Conservation (phyloP, 92 coral and sea anemone genomes). For the Porites lobata region DNA sequence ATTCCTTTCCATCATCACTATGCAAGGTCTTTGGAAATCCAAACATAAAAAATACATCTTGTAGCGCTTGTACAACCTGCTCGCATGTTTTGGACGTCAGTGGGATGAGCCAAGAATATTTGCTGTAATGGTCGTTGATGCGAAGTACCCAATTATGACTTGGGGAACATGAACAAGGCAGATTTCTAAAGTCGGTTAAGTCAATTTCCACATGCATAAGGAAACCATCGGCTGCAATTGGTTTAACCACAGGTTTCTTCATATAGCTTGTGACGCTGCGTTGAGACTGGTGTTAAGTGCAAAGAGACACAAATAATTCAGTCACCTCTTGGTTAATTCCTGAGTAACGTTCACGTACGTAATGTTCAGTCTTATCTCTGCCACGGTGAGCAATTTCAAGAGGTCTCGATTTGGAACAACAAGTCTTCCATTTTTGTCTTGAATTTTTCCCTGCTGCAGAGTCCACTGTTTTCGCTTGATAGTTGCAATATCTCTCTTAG, state of each 20-base stretch:
- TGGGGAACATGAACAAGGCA: slow-evolving; percentile 26
- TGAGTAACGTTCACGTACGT: too few relatives aligned
- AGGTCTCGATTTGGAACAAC: too few relatives aligned
- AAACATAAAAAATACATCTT: slow-evolving; percentile 50
- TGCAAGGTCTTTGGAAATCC: slow-evolving; percentile 45
- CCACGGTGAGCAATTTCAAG: too few relatives aligned
- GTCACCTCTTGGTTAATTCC: slow-evolving; percentile 10
- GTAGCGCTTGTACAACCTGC: slow-evolving; percentile 20
- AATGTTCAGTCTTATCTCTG: too few relatives aligned
- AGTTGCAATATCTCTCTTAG: too few relatives aligned
- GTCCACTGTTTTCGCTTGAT: too few relatives aligned
- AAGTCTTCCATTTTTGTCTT: too few relatives aligned
- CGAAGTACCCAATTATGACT: slow-evolving; percentile 53
- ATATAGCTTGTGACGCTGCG: slow-evolving; percentile 30
- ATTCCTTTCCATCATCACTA: slow-evolving; percentile 33
- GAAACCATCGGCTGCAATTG: slow-evolving; percentile 46
- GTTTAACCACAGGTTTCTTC: slow-evolving; percentile 44
- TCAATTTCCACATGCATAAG: slow-evolving; percentile 10
- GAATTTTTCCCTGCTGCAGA: too few relatives aligned
- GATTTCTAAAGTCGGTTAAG: neutral
- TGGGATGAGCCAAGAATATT: slow-evolving; percentile 52
- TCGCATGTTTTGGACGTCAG: slow-evolving; percentile 27
- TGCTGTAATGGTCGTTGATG: slow-evolving; percentile 57
- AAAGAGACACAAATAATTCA: slow-evolving; percentile 36
- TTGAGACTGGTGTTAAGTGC: slow-evolving; percentile 42